Conservation (phyloP, 2,797 vertebrate genomes). For the Chaunax sp. region DNA sequence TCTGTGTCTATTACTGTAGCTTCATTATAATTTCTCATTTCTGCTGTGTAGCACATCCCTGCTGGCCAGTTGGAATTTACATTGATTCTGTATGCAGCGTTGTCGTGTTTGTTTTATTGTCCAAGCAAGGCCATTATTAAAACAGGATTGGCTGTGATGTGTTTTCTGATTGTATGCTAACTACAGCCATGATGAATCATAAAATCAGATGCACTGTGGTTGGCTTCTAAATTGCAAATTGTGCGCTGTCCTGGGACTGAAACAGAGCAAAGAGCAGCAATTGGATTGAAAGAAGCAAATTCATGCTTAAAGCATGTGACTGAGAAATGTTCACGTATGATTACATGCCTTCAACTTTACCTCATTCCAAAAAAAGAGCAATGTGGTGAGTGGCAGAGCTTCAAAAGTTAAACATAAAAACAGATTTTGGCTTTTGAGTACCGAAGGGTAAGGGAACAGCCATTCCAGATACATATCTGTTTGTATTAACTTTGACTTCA, state of each 20-base stretch:
- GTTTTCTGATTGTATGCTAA: conserved; percentile 69
- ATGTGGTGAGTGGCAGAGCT: conserved; percentile 3
- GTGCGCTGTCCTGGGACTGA: conserved; percentile 5
- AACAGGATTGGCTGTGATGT: conserved; percentile 64
- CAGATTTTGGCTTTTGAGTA: conserved; percentile 16
- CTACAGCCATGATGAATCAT: conserved; percentile 64
- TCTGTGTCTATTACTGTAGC: conserved; percentile 46
- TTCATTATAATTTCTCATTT: conserved; percentile 66
- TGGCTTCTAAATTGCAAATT: conserved; percentile 40
- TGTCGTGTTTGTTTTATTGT: conserved; percentile 63
- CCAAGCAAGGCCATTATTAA: conserved; percentile 68
- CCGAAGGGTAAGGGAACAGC: background rate
- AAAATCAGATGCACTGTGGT: conserved; percentile 48
- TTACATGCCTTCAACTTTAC: background rate
- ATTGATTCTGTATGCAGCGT: conserved; percentile 68
- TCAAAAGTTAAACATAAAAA: conserved; percentile 15
- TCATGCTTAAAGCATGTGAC: background rate
- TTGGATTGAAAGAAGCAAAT: conserved; percentile 6
- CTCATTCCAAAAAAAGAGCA: background rate
- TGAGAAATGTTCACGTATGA: conserved; percentile 12
- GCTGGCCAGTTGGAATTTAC: conserved; percentile 70
- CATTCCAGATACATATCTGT: conserved; percentile 19
- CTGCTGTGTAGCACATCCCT: conserved; percentile 52
- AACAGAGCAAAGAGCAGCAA: conserved; percentile 11
- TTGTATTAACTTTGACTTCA: conserved; percentile 61